Evolutionary conservation across 2,113 vertebrate genomes (phyloP), one percentile per base, ranked within the genome.

Genomic region (Corynorhinus townsendii): DNA sequence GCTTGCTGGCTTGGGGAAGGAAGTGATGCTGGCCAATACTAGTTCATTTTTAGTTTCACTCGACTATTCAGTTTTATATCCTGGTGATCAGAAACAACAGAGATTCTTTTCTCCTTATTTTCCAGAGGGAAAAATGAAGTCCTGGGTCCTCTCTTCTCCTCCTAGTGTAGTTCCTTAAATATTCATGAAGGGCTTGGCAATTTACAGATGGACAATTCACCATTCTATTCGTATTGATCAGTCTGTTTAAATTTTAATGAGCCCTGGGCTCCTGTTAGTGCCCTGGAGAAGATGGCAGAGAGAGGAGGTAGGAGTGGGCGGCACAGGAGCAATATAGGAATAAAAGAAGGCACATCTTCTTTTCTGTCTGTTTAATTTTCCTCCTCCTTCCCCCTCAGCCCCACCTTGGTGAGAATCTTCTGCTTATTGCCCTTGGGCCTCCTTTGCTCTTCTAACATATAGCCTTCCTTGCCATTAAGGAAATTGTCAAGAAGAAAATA

Each of bases 181-280:
- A 98, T 98, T 98, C 90, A 98, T 98, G 95, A 95, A 84, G 64
- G 20, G 83, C 91, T 97, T 98, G 96, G 98, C 98, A 98, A 98
- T 98, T 98, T 97, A 97, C 97, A 97, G 97, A 97, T 98, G 98
- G 97, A 96, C 98, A 97, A 84, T 98, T 98, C 95, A 82, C 98
- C 95, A 79, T 98, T 98, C 95, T 97, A 96, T 97, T 92, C 22
- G 30, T 98, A 98, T 98, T 95, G 98, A 98, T 98, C 97, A 97
- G 92, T 82, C 97, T 98, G 97, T 97, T 98, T 96, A 98, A 98
- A 98, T 94, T 98, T 98, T 98, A 95, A 98, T 98, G 98, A 98
- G 97, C 95, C 95, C 97, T 94, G 93, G 88, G 98, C 91, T 97
- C 96, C 96, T 97, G 88, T 97, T 89, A 86, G 92, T 94, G 77